Percentiles rank a stretch among this genome's conserved stretches.
These are phyloP conservation scores for Novumbra hubbsi DNA, from an alignment of 2,797 vertebrate genomes.

Conservation along the genomic window DNA sequence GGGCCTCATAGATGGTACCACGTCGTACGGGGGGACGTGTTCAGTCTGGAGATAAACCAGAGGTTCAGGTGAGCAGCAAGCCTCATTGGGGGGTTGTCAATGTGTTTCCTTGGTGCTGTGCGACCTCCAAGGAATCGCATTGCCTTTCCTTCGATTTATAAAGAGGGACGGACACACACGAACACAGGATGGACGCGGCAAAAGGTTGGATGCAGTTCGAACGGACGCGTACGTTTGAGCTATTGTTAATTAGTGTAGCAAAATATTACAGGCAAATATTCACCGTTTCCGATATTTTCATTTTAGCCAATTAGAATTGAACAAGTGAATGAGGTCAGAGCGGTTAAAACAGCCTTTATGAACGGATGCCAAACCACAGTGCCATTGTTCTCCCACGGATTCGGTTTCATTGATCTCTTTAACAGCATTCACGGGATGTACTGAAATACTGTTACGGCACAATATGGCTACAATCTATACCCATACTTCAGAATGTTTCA, in stretches of 20 bases:
- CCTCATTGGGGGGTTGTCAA: background rate
- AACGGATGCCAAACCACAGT: too few species aligned
- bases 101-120: background rate
- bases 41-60: slow-evolving; percentile 79
- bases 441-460: background rate
- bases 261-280: too few species aligned
- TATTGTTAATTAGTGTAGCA: too few species aligned
- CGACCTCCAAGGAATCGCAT: background rate
- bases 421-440: background rate
- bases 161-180: background rate
- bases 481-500: slow-evolving; percentile 10
- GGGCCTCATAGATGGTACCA: slow-evolving; percentile 96
- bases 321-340: too few species aligned
- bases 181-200: background rate
- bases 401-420: too few species aligned
- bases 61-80: background rate
- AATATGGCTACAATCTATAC: background rate
- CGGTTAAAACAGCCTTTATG: too few species aligned
- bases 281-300: too few species aligned
- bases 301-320: too few species aligned
- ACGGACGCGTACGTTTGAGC: too few species aligned
- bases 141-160: background rate
- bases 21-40: slow-evolving; percentile 92
- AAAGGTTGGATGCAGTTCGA: too few species aligned
- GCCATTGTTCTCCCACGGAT: too few species aligned